Evolutionary conservation across 2,797 vertebrate species (phyloP).

Genomic region (Setipinna tenuifilis): DNA sequence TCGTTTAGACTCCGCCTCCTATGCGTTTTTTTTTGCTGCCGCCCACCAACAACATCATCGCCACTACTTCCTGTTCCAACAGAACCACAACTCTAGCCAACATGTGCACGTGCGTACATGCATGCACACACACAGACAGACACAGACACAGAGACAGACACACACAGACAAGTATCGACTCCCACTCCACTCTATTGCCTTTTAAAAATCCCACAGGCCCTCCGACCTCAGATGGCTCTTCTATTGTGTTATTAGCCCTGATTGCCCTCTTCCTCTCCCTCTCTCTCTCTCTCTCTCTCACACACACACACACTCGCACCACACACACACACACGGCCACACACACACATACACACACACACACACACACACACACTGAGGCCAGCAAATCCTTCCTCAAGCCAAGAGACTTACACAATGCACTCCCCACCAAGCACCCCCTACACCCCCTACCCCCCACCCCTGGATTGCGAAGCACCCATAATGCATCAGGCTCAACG

Average conservation of each 20-base stretch:
- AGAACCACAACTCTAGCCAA: no score
- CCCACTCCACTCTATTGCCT: not conserved
- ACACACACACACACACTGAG: not conserved
- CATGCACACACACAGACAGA: not conserved
- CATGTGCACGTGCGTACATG: no score
- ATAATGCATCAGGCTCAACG: not conserved
- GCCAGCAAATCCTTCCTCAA: slow-evolving; percentile 34
- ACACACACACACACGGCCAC: not conserved
- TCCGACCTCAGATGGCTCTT: slow-evolving; percentile 39
- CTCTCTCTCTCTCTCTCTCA: not conserved
- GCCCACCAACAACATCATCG: no score
- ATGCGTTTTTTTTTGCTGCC: no score
- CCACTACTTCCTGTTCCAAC: no score
- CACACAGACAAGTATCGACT: not conserved
- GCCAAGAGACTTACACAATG: slow-evolving; percentile 40
- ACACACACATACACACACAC: not conserved
- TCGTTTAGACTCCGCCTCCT: no score
- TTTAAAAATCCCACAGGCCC: not conserved
- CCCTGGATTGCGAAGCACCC: not conserved
- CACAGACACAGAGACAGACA: not conserved
- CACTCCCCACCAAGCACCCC: slow-evolving; percentile 8
- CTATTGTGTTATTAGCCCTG: slow-evolving; percentile 47
- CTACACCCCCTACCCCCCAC: not conserved
- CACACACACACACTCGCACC: not conserved
- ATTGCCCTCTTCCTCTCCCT: no score